Percentiles rank a stretch among this genome's conserved stretches.
Conservation (phyloP, 2,888 invertebrate species). For the Limenitis camilla region DNA sequence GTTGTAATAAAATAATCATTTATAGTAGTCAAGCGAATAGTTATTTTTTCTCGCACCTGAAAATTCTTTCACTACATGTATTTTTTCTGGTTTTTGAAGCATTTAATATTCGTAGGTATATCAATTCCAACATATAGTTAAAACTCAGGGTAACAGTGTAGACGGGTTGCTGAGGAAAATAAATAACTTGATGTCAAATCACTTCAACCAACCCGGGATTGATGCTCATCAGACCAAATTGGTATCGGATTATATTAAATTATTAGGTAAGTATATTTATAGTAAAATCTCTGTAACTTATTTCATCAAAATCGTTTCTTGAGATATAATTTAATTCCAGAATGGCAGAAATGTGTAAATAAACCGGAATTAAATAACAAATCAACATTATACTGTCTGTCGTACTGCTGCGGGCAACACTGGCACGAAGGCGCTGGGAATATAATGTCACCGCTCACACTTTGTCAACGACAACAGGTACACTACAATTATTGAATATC, state of each 20-base stretch:
- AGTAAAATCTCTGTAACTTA: too few relatives aligned
- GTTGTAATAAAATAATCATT: too few relatives aligned
- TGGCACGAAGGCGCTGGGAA: slow-evolving; percentile 72
- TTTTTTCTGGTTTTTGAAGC: too few relatives aligned
- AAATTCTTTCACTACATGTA: too few relatives aligned
- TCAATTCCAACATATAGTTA: slow-evolving; percentile 57
- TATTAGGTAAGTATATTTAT: slow-evolving; percentile 57
- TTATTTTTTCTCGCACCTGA: too few relatives aligned
- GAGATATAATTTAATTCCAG: slow-evolving; percentile 39
- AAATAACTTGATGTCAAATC: slow-evolving; percentile 60
- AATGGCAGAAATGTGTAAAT: slow-evolving; percentile 74
- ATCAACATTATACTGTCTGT: slow-evolving; percentile 68
- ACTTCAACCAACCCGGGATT: slow-evolving; percentile 63
- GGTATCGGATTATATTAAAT: slow-evolving; percentile 63
- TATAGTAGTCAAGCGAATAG: too few relatives aligned
- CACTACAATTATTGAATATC: background rate
- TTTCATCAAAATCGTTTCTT: background rate
- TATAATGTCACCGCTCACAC: slow-evolving; percentile 68
- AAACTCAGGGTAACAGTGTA: slow-evolving; percentile 46
- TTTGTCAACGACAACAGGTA: slow-evolving; percentile 73
- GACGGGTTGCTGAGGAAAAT: slow-evolving; percentile 60
- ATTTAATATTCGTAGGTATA: slow-evolving; percentile 52
- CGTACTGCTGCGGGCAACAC: slow-evolving; percentile 65
- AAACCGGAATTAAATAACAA: slow-evolving; percentile 49
- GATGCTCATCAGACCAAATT: slow-evolving; percentile 56